phyloP scores from a whole-genome alignment of 2,113 vertebrate genomes.

The Glareola pratincola region DNA sequence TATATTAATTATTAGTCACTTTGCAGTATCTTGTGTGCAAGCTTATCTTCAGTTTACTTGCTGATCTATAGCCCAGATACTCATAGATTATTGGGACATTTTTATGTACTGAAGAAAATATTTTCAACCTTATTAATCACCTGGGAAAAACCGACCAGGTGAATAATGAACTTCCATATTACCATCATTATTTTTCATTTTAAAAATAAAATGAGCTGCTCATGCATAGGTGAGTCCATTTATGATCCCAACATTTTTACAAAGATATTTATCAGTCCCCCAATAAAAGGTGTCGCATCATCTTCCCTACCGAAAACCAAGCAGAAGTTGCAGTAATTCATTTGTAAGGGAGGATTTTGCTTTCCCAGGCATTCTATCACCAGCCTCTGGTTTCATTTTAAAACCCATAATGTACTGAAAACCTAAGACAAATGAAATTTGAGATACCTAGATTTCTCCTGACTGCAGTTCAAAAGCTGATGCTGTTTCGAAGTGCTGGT shows the following conservation, averaged over 20 bases:
- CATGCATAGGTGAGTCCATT: background rate
- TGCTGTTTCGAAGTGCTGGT: background rate
- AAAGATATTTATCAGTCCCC: background rate
- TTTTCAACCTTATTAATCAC: background rate
- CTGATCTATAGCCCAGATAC: background rate
- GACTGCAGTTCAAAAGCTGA: background rate
- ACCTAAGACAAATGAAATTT: background rate
- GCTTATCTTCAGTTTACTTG: background rate
- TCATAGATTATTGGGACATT: background rate
- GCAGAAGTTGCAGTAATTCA: background rate
- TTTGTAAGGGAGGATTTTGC: background rate
- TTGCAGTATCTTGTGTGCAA: background rate
- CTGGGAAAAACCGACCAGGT: background rate
- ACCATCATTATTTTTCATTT: background rate
- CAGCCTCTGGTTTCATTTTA: background rate
- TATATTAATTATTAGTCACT: constrained; percentile 5
- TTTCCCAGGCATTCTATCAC: background rate
- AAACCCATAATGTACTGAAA: background rate
- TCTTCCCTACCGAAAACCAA: background rate
- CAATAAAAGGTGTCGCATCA: background rate
- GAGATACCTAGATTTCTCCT: background rate
- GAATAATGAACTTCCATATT: constrained; percentile 7
- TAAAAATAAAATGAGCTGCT: background rate
- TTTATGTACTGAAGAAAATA: background rate
- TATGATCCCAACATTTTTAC: background rate